Evolutionary conservation across 2,113 vertebrate species (phyloP), one percentile per base, ranked within the genome.

Genomic region (Cairina moschata): DNA sequence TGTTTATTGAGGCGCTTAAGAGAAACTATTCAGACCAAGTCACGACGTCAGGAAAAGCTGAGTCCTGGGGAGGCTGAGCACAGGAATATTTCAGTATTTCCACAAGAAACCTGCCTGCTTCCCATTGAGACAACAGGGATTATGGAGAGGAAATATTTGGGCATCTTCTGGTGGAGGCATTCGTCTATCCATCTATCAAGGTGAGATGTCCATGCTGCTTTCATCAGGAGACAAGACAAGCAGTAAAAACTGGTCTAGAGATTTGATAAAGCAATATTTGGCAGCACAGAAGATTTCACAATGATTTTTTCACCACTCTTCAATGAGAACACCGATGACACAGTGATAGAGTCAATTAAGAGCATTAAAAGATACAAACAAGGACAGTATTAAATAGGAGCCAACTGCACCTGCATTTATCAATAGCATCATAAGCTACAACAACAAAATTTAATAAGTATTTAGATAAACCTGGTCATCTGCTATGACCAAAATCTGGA

Each of bases 281-380:
- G 54, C 73, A 76, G 34, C 40, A 6, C 29, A 46, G 54, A 28
- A 25, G 5, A 7, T 17, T 9, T 18, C 7, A 8, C 8, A 2
- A 18, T 31, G 3, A 8, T 6, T 40, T 52, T 52, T 71, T 55
- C 44, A 4, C 11, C 22, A 21, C 11, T 71, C 18, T 23, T 14
- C n/a, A 2, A 0, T 1, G 7, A 14, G 17, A 21, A 1, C 42
- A 8, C 16, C 2, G 14, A 11, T 0, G 1, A 6, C 1, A 5
- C 44, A 10, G 32, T 32, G 15, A 9, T 63, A n/a, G 55, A 5
- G 28, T 42, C 23, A 0, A 13, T n/a, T 1, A 1, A 22, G 36
- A 32, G 42, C 46, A 17, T 29, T 5, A 9, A 17, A 17, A 13
- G 52, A 7, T 12, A 15, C 23, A 50, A 65, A 36, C 23, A 3